Evolutionary conservation across 1,140 invertebrate genomes (phyloP), one percentile per base, ranked within the genome.

Genomic region (Nasonia longicornis): DNA sequence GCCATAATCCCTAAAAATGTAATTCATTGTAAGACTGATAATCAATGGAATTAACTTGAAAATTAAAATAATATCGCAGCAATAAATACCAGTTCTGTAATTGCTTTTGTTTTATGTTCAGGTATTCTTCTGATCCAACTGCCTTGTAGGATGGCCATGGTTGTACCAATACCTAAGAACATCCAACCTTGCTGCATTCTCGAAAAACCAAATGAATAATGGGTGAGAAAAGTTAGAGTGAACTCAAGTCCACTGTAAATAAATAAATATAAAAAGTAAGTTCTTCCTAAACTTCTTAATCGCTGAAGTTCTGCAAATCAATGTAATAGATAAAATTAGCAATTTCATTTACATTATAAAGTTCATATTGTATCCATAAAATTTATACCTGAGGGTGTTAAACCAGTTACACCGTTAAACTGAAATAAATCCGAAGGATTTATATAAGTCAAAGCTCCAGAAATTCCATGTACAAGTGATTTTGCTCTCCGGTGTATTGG

Each of bases 171-270:
- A 58, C 95, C 95, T 84, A 99, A 93, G 90, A 99, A 99, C 97
- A 99, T 99, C 92, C 95, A 97, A 10, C 98, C 98, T 92, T 99
- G 98, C 88, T 99, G 95, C 94, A 98, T 97, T 42, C 97, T 96
- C 45, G 94, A 95, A 88, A 97, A 99, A 48, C 95, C 92, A 88
- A 99, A 99, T 67, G 95, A 94, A 84, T 97, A 94, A 92, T 99
- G 97, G 70, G 97, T 98, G 42, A 99, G 92, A 91, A 99, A 99
- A 63, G 98, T 98, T 42, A 99, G 91, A 2, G 98, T 99, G 88
- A 99, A 99, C 90, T 99, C 98, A 52, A 99, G 91, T 1, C 98
- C 98, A 78, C 98, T 99, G 88, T 99, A 99, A 31, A 99, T 92
- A 87, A 99, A 98, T 64, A 99, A 91, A 90, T 98, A 99, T 1